Conservation (phyloP, 2,113 vertebrate species). For the Parotia lawesii region DNA sequence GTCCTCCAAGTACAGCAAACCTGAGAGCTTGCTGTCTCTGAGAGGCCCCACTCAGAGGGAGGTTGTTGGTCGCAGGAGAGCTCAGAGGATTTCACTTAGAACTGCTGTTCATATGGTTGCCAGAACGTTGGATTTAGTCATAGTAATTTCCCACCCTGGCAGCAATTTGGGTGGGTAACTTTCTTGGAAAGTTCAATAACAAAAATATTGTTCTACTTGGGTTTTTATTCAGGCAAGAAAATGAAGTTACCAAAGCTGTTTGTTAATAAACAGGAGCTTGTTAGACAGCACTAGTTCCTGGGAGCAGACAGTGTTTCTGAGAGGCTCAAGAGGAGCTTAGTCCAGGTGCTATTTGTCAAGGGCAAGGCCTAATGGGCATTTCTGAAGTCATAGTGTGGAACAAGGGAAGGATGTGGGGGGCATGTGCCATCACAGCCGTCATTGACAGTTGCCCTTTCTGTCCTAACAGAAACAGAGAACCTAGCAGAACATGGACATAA, state of each 20-base stretch:
- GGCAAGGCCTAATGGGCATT: neutral
- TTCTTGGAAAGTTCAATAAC: neutral
- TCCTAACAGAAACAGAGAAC: neutral
- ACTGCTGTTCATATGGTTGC: neutral
- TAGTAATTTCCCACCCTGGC: neutral
- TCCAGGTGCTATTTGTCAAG: neutral
- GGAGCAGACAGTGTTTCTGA: neutral
- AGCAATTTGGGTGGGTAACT: neutral
- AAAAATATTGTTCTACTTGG: neutral
- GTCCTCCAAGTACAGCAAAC: neutral
- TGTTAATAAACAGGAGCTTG: neutral
- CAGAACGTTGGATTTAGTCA: neutral
- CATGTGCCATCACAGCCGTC: neutral
- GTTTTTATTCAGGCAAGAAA: neutral
- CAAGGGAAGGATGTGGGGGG: neutral
- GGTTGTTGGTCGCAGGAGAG: fast-evolving
- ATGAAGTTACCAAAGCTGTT: neutral
- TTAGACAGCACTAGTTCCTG: neutral
- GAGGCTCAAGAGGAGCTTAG: neutral
- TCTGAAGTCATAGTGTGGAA: neutral
- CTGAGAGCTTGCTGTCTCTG: neutral
- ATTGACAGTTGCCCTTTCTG: neutral
- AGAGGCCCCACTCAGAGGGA: neutral
- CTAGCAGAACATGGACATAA: neutral
- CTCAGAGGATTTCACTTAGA: neutral